These are phyloP conservation scores for Pteropus rufus DNA, from an alignment of 2,797 vertebrate genomes.

Conservation along the genomic window DNA sequence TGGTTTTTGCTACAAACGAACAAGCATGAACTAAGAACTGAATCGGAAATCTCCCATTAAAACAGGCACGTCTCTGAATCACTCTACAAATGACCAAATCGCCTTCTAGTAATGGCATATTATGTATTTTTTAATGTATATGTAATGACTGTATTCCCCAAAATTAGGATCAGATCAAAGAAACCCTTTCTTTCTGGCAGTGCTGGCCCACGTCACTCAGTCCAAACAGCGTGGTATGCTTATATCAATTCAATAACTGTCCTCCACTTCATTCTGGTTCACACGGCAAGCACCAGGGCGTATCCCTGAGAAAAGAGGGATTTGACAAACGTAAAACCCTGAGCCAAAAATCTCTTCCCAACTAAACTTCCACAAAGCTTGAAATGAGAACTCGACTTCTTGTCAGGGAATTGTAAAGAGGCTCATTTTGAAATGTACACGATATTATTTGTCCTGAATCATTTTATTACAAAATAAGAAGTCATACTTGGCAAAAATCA, in stretches of 20 bases:
- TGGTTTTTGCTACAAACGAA: background rate
- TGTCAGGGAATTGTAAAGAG: background rate
- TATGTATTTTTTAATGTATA: background rate
- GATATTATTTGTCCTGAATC: background rate
- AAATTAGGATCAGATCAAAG: background rate
- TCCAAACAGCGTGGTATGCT: background rate
- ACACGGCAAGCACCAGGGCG: background rate
- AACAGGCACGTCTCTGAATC: background rate
- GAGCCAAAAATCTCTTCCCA: background rate
- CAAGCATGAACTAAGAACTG: background rate
- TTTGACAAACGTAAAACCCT: background rate
- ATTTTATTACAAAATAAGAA: constrained; percentile 6
- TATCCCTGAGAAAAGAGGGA: background rate
- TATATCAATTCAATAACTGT: background rate
- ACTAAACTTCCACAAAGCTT: background rate
- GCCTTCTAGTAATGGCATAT: background rate
- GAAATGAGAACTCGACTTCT: background rate
- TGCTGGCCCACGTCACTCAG: background rate
- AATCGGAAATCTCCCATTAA: background rate
- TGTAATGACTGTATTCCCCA: background rate
- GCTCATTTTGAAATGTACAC: background rate
- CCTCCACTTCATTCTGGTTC: background rate
- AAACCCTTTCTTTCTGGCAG: background rate
- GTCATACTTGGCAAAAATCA: background rate
- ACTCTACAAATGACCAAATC: background rate